Conservation (phyloP, 1,140 invertebrate genomes). For the Pseudomyrmex gracilis region DNA sequence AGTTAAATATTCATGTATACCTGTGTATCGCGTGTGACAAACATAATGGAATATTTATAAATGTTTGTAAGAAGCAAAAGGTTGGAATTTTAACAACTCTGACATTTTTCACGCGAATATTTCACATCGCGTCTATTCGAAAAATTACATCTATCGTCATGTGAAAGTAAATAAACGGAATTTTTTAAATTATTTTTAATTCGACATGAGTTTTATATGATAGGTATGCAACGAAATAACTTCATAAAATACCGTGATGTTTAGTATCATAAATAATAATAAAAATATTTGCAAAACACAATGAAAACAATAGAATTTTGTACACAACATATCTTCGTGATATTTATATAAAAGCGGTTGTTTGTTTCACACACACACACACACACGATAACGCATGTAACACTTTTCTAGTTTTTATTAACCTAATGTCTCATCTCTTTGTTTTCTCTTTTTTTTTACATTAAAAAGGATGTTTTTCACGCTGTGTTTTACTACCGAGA, state of each 20-base stretch:
- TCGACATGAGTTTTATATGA: background rate
- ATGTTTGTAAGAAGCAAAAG: conserved; percentile 22
- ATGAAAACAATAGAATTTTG: background rate
- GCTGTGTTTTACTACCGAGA: background rate
- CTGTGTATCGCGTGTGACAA: conserved; percentile 3
- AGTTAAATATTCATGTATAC: conserved; percentile 50
- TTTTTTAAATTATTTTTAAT: conserved; percentile 24
- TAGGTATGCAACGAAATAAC: background rate
- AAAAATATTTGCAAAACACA: background rate
- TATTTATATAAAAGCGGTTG: background rate
- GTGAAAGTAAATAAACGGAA: background rate
- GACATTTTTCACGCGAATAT: background rate
- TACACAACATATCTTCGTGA: background rate
- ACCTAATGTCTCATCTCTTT: conserved; percentile 3
- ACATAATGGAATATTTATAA: conserved; percentile 50
- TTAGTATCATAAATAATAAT: background rate
- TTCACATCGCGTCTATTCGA: conserved; percentile 7
- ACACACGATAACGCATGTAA: background rate
- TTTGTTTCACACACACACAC: conserved; percentile 1
- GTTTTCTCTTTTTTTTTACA: conserved; percentile 21
- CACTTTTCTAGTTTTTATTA: conserved; percentile 12
- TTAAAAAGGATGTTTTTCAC: background rate
- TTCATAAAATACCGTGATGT: background rate
- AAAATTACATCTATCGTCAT: conserved; percentile 25
- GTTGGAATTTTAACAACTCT: background rate